These are phyloP conservation scores for Phenacoccus solenopsis DNA, from an alignment of 1,140 invertebrate genomes.

Conservation along the genomic window DNA sequence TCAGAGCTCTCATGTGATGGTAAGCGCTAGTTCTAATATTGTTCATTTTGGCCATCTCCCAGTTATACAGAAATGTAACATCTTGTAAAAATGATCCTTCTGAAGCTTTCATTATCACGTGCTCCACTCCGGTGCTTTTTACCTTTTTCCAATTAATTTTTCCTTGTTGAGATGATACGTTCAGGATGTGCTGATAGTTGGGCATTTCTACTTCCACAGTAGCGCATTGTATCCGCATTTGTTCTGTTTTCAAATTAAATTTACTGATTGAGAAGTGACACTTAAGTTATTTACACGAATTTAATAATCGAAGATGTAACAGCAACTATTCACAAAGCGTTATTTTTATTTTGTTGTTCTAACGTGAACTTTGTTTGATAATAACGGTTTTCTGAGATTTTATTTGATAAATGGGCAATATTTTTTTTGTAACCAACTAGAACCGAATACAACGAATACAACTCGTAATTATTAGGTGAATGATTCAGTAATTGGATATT, in stretches of 20 bases:
- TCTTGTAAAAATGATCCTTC: neutral
- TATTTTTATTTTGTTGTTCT: neutral
- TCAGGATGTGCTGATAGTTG: neutral
- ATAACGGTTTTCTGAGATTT: slow-evolving; percentile 2
- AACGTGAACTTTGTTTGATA: neutral
- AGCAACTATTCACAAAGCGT: neutral
- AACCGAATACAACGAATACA: no score
- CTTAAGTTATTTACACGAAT: no score
- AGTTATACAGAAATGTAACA: neutral
- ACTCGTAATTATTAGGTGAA: no score
- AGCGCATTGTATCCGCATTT: neutral
- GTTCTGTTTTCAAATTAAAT: neutral
- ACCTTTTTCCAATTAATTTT: neutral
- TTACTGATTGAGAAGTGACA: no score
- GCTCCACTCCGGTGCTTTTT: neutral
- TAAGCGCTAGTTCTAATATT: neutral
- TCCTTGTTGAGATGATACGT: neutral
- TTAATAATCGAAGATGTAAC: no score
- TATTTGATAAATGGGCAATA: no score
- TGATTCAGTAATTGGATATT: no score
- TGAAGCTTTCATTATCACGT: neutral
- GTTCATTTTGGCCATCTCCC: neutral
- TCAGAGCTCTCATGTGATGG: neutral
- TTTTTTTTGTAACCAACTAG: no score
- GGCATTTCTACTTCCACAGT: neutral